Percentiles rank a stretch among this genome's conserved stretches.
Conservation (phyloP, 2,888 invertebrate species). For the Serripes groenlandicus region DNA sequence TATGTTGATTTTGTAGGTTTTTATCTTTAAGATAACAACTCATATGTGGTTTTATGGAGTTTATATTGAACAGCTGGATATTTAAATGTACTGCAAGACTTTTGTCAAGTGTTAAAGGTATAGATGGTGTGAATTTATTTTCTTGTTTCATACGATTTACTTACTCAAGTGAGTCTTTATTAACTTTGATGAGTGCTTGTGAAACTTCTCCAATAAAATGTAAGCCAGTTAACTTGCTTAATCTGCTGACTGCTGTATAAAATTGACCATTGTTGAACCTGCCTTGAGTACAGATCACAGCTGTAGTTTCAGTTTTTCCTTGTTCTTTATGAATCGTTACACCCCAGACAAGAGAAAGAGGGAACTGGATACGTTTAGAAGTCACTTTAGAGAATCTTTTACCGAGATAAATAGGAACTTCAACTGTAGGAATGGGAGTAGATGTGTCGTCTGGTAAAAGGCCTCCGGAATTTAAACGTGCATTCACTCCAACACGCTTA, state of each 20-base stretch:
- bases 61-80: too few species aligned
- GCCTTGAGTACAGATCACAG: constrained; percentile 33
- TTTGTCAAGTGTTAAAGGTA: too few species aligned
- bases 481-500: constrained; percentile 37
- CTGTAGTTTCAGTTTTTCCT: constrained; percentile 47
- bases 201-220: constrained; percentile 21
- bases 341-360: constrained; percentile 44
- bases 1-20: background rate
- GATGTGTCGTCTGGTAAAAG: constrained; percentile 22
- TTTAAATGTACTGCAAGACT: too few species aligned
- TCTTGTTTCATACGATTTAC: too few species aligned
- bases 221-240: constrained; percentile 35
- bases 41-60: too few species aligned
- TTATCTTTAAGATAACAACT: too few species aligned
- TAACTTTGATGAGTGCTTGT: constrained; percentile 26
- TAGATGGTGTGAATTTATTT: too few species aligned
- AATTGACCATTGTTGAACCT: constrained; percentile 34
- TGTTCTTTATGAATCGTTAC: constrained; percentile 57
- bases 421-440: constrained; percentile 41
- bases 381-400: constrained; percentile 36
- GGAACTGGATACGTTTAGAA: constrained; percentile 42
- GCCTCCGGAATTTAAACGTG: background rate
- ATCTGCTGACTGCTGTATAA: constrained; percentile 45
- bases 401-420: constrained; percentile 9
- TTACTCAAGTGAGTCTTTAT: too few species aligned